Conservation (phyloP, 2,888 invertebrate species). For the Drosophila emarginata region DNA sequence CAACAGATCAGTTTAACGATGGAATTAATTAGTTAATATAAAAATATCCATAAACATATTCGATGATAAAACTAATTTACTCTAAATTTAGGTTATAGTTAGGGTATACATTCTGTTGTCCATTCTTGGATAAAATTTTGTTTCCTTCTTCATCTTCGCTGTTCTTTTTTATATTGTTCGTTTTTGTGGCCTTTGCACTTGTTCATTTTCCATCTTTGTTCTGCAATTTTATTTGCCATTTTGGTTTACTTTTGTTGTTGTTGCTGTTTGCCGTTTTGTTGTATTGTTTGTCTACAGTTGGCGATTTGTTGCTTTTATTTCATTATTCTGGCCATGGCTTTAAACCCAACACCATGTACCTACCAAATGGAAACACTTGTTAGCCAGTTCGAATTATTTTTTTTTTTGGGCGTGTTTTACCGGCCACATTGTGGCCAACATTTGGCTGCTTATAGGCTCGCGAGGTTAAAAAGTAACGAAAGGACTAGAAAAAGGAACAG, state of each 20-base stretch:
- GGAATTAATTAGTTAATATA: too few relatives aligned
- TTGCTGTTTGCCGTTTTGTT: constrained; percentile 41
- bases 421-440: constrained; percentile 68
- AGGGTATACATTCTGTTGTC: background rate
- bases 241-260: constrained; percentile 41
- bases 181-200: constrained; percentile 15
- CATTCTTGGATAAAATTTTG: background rate
- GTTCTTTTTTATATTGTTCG: background rate
- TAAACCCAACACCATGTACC: constrained; percentile 15
- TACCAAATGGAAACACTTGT: constrained; percentile 15
- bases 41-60: too few relatives aligned
- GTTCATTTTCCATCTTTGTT: constrained; percentile 61
- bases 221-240: constrained; percentile 63
- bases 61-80: too few relatives aligned
- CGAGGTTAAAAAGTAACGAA: background rate
- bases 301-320: constrained; percentile 55
- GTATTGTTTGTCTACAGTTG: constrained; percentile 47
- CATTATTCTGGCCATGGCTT: constrained; percentile 15
- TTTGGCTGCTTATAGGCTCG: constrained; percentile 29
- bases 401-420: constrained; percentile 49
- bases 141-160: background rate
- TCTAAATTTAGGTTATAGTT: background rate
- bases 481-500: constrained; percentile 33
- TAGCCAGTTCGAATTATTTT: constrained; percentile 53
- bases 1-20: too few relatives aligned